Evolutionary conservation across 2,113 vertebrate genomes (phyloP), one percentile per base, ranked within the genome.

Genomic region (Malurus alboscapulatus): DNA sequence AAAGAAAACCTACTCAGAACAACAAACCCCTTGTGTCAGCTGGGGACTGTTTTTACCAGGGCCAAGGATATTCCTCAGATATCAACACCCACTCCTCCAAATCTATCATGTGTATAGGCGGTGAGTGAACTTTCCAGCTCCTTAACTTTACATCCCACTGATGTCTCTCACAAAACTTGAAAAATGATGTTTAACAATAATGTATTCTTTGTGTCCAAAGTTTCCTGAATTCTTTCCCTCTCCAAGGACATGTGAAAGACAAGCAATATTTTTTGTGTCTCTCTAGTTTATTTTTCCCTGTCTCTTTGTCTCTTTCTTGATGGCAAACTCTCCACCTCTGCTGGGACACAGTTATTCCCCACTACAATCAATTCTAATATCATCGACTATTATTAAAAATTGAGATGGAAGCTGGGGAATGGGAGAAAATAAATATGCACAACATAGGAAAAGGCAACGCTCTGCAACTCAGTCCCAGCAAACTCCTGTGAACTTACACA

Each of bases 281-380:
- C 65, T 79, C 18, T 71, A 76, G 73, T 59, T 86, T 73, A 57
- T 80, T 89, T 95, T 94, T 84, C 51, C 34, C 38, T 92, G 58
- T 3, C 27, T 78, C 32, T 87, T 87, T 84, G 74, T 26, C 44
- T 94, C 34, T 92, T 66, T 15, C 21, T 73, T 79, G 63, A 77
- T 47, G 45, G 55, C 30, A 91, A 36, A 10, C 78, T 90, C 40
- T 91, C 75, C 34, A 77, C 22, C 53, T 89, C 84, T 85, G 7
- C 71, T 59, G 87, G 47, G 63, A 88, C 36, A 73, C 5, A 16
- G 57, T 27, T 74, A 74, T 90, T 90, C 84, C 84, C 59, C 29
- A 15, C 51, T 71, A 50, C 12, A 84, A 90, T 69, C 59, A 80
- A 40, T 85, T 82, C 59, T 85, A 76, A 71, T 89, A 69, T 80